These are phyloP conservation scores for Tragelaphus buxtoni DNA, from an alignment of 2,113 vertebrate species.

Conservation along the genomic window DNA sequence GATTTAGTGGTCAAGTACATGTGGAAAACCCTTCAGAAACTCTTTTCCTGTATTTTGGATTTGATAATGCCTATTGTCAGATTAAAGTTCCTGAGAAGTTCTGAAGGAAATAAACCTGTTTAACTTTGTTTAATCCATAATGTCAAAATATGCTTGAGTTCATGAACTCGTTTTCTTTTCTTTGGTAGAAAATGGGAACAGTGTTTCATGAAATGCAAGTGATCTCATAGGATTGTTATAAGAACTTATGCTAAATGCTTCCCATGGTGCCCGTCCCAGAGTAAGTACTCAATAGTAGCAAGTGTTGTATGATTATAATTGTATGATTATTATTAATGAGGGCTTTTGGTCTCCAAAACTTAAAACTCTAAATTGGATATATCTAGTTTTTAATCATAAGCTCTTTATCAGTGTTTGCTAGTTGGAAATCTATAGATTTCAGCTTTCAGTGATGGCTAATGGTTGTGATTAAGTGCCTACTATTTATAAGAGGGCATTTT, in stretches of 20 bases:
- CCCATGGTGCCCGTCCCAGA: background rate
- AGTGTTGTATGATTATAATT: background rate
- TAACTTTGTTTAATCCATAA: background rate
- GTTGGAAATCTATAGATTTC: background rate
- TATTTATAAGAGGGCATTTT: background rate
- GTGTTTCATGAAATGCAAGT: conserved; percentile 2
- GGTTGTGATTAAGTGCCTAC: background rate
- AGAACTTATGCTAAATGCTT: conserved; percentile 7
- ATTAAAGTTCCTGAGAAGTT: background rate
- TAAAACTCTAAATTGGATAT: background rate
- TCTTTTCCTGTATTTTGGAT: background rate
- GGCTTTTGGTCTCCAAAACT: background rate
- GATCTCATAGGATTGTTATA: background rate
- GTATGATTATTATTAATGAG: background rate
- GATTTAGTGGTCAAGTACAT: background rate
- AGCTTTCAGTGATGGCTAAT: background rate
- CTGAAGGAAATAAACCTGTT: conserved; percentile 8
- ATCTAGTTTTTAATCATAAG: background rate
- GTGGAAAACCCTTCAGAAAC: background rate
- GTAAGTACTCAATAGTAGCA: background rate
- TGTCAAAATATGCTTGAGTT: conserved; percentile 1
- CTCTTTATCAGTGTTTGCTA: background rate
- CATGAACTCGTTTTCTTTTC: background rate
- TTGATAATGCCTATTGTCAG: background rate
- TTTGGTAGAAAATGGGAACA: background rate